Evolutionary conservation across 2,888 invertebrate genomes (phyloP).

Genomic region (Falcaria lacertinaria): DNA sequence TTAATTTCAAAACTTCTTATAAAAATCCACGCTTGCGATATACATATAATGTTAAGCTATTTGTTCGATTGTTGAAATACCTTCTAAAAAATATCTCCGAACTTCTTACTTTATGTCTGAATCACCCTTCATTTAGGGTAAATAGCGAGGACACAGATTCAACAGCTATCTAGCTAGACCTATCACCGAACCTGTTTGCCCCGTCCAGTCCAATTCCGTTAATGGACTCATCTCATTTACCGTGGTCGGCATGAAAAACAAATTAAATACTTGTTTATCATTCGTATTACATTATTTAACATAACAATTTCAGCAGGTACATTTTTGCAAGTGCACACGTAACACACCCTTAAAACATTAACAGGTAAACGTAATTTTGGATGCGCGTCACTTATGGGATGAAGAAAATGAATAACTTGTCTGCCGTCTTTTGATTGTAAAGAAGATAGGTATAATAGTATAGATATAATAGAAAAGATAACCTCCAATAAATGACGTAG

Average conservation of each 20-base stretch:
- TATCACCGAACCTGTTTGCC: slow-evolving; percentile 12
- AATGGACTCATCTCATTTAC: slow-evolving; percentile 20
- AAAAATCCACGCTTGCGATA: too few relatives aligned
- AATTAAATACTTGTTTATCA: slow-evolving; percentile 35
- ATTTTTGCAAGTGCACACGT: slow-evolving; percentile 11
- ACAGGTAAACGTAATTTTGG: slow-evolving; percentile 16
- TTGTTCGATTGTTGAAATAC: too few relatives aligned
- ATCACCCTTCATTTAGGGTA: not conserved
- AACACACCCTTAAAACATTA: slow-evolving; percentile 17
- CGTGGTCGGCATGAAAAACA: slow-evolving; percentile 17
- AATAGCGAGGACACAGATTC: not conserved
- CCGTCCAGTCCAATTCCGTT: slow-evolving; percentile 24
- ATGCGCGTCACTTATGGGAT: not conserved
- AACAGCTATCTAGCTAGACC: not conserved
- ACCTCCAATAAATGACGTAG: too few relatives aligned
- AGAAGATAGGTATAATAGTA: too few relatives aligned
- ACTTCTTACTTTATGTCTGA: too few relatives aligned
- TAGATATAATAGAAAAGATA: too few relatives aligned
- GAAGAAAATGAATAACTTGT: not conserved
- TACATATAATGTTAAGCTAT: too few relatives aligned
- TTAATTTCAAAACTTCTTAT: too few relatives aligned
- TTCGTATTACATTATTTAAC: slow-evolving; percentile 35
- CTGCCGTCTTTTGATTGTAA: too few relatives aligned
- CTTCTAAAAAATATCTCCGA: too few relatives aligned
- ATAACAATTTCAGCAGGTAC: slow-evolving; percentile 25